Evolutionary conservation across 2,797 vertebrate species (phyloP).

Genomic region (Spheniscus humboldti): DNA sequence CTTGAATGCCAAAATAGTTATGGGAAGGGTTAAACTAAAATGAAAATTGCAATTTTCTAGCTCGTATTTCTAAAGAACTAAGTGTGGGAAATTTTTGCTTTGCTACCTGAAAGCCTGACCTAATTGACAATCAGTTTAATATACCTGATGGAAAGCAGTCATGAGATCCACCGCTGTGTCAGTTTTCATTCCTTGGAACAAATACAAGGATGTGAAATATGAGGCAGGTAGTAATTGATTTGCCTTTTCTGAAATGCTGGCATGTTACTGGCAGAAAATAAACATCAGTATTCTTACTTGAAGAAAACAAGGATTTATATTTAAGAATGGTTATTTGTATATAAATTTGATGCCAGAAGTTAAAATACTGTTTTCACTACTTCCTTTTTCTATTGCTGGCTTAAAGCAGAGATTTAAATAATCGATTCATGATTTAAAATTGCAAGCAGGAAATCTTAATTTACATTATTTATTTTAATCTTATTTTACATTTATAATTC

Average conservation of each 20-base stretch:
- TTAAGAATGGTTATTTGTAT: background rate
- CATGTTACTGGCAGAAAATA: background rate
- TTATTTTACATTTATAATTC: background rate
- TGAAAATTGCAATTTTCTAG: background rate
- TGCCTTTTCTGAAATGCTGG: conserved; percentile 12
- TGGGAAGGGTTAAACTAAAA: background rate
- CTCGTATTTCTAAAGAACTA: background rate
- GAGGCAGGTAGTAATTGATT: conserved; percentile 13
- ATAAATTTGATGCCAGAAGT: background rate
- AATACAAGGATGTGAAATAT: background rate
- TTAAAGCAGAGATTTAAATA: background rate
- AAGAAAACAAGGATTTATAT: background rate
- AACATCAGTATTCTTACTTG: background rate
- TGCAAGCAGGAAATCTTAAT: background rate
- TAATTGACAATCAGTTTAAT: background rate
- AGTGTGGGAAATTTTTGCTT: background rate
- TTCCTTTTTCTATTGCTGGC: background rate
- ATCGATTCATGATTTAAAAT: background rate
- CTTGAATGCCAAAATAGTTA: background rate
- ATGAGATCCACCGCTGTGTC: background rate
- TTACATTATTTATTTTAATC: background rate
- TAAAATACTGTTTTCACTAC: background rate
- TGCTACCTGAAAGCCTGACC: background rate
- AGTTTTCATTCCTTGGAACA: conserved; percentile 12
- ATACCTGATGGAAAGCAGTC: conserved; percentile 6